Percentiles rank a stretch among this genome's conserved stretches.
These are phyloP conservation scores for Patella vulgata DNA, from an alignment of 1,140 invertebrate genomes.

Conservation along the genomic window DNA sequence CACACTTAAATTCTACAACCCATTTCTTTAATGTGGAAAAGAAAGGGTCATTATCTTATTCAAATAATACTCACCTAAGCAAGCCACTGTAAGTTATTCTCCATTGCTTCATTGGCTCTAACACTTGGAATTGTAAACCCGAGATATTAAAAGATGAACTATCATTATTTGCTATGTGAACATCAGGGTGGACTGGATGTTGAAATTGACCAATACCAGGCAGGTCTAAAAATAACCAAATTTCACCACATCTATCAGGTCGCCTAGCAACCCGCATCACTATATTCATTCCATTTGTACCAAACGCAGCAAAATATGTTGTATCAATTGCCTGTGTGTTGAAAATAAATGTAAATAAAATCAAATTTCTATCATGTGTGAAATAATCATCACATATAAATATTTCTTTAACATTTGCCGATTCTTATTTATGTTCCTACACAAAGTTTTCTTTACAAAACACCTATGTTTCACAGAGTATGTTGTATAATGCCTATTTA, in stretches of 20 bases:
- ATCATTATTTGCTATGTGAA: slow-evolving; percentile 54
- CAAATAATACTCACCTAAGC: too few relatives aligned
- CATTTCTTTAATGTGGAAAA: too few relatives aligned
- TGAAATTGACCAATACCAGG: slow-evolving; percentile 44
- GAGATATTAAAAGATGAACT: slow-evolving; percentile 68
- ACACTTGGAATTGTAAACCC: slow-evolving; percentile 71
- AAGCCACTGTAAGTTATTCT: slow-evolving; percentile 74
- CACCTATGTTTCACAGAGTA: too few relatives aligned
- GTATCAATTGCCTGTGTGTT: slow-evolving; percentile 45
- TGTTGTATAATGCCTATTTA: not conserved
- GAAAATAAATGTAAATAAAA: slow-evolving; percentile 8
- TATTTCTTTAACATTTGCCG: not conserved
- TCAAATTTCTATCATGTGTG: not conserved
- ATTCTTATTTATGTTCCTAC: not conserved
- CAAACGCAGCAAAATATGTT: slow-evolving; percentile 46
- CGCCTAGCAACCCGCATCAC: slow-evolving; percentile 38
- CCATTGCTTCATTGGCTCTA: slow-evolving; percentile 70
- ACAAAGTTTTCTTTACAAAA: not conserved
- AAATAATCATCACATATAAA: not conserved
- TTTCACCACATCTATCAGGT: slow-evolving; percentile 36
- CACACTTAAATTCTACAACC: too few relatives aligned
- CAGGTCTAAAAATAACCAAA: slow-evolving; percentile 49
- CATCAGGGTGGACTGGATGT: slow-evolving; percentile 66
- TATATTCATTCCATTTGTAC: slow-evolving; percentile 36
- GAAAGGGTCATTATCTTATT: too few relatives aligned